Percentiles rank a stretch among this genome's conserved stretches.
Evolutionary conservation across 2,113 vertebrate genomes (phyloP).

Genomic region (Hassar affinis): DNA sequence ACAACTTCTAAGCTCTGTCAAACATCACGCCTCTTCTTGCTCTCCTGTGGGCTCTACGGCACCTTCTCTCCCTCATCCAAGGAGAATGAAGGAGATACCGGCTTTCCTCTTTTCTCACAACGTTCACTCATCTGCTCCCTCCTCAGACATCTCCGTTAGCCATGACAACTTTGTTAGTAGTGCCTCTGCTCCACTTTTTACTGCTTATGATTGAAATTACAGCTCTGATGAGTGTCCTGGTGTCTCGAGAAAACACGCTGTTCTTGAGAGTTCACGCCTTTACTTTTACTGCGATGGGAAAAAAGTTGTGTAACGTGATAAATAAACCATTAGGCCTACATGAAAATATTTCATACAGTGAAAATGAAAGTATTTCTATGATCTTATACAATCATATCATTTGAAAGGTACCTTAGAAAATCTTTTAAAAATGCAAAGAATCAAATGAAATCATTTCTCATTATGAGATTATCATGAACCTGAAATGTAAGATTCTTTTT

Average conservation of each 20-base stretch:
- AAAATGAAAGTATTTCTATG: no score
- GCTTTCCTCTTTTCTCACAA: slow-evolving; percentile 64
- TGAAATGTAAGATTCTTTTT: neutral
- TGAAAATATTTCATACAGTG: no score
- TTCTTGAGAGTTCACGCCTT: neutral
- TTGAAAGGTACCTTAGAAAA: neutral
- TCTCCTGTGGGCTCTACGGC: slow-evolving; percentile 62
- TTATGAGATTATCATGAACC: neutral
- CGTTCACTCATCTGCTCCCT: slow-evolving; percentile 67
- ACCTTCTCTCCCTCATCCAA: slow-evolving; percentile 69
- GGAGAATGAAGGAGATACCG: slow-evolving; percentile 56
- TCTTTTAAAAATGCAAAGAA: neutral
- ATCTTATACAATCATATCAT: neutral
- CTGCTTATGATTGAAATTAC: slow-evolving; percentile 23
- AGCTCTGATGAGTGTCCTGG: slow-evolving; percentile 50
- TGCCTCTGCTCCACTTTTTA: slow-evolving; percentile 24
- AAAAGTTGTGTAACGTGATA: neutral
- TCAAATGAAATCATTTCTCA: neutral
- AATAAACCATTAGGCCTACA: neutral
- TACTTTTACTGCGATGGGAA: neutral
- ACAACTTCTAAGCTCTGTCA: slow-evolving; percentile 74
- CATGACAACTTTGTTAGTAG: slow-evolving; percentile 59
- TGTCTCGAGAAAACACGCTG: slow-evolving; percentile 55
- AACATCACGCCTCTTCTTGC: slow-evolving; percentile 64
- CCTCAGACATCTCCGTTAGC: slow-evolving; percentile 57